Conservation (phyloP, 2,797 vertebrate genomes). For the Holocentrus rufus region DNA sequence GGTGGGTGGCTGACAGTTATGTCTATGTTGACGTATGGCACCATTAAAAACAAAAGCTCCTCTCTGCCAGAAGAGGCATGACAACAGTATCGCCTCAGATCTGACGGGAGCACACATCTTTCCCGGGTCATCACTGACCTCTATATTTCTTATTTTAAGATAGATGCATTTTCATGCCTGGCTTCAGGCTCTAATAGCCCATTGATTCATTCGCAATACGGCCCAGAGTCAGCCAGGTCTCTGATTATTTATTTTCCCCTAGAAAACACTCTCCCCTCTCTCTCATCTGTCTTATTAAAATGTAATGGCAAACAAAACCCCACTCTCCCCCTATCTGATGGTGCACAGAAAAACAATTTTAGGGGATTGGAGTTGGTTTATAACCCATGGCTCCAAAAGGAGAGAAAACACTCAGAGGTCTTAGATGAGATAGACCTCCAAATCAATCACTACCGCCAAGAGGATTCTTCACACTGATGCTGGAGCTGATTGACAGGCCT, state of each 20-base stretch:
- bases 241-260: constrained; percentile 78
- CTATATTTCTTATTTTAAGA: constrained; percentile 70
- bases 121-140: constrained; percentile 74
- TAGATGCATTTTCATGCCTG: constrained; percentile 71
- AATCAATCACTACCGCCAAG: constrained; percentile 70
- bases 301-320: constrained; percentile 75
- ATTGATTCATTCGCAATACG: constrained; percentile 77
- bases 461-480: constrained; percentile 60
- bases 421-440: constrained; percentile 75
- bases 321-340: constrained; percentile 69
- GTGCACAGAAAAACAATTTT: constrained; percentile 76
- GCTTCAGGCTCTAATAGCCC: constrained; percentile 74
- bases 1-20: constrained; percentile 75
- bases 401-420: constrained; percentile 69
- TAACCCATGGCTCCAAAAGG: constrained; percentile 58
- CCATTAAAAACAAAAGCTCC: constrained; percentile 75
- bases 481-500: constrained; percentile 64
- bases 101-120: constrained; percentile 64
- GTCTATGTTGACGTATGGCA: constrained; percentile 71
- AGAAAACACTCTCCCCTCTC: constrained; percentile 51
- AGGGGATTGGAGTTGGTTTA: constrained; percentile 72
- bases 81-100: constrained; percentile 64
- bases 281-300: constrained; percentile 78
- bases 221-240: constrained; percentile 66
- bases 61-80: constrained; percentile 65